Percentiles rank a stretch among this genome's conserved stretches.
These are phyloP conservation scores for Entosphenus tridentatus DNA, from an alignment of 2,113 vertebrate species.

Conservation along the genomic window DNA sequence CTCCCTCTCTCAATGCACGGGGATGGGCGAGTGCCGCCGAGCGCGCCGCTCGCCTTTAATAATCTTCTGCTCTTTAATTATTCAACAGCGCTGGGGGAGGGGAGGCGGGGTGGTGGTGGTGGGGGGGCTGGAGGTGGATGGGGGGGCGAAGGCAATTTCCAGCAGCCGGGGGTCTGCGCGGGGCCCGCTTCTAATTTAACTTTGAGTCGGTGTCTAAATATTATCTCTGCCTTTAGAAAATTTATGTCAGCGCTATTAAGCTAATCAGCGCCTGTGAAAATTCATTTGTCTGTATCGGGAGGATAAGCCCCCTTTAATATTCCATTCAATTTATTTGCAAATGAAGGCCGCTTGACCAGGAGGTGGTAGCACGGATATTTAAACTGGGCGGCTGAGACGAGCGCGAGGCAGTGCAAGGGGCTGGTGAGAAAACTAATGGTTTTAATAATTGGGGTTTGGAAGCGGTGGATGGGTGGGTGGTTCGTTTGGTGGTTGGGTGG, in stretches of 20 bases:
- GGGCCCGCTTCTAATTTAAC: conserved; percentile 1
- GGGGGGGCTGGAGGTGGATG: not conserved
- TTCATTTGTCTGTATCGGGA: conserved; percentile 6
- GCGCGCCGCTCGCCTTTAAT: no score
- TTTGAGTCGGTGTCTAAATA: conserved; percentile 4
- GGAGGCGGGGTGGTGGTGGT: no score
- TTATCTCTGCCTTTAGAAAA: conserved; percentile 4
- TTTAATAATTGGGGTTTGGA: conserved; percentile 97
- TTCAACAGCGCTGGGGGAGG: no score
- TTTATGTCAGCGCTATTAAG: conserved; percentile 6
- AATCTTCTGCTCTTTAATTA: no score
- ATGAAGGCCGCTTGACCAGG: conserved; percentile 82
- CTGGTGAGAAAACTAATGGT: conserved; percentile 61
- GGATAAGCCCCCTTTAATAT: conserved; percentile 17
- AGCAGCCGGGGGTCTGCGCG: not conserved
- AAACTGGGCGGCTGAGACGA: conserved; percentile 52
- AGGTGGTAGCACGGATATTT: conserved; percentile 47
- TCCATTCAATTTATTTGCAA: conserved; percentile 99
- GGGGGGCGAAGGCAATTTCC: conserved; percentile 1
- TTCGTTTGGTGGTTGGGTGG: conserved; percentile 12
- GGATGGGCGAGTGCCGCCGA: no score
- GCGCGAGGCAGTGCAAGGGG: not conserved
- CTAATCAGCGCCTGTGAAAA: conserved; percentile 4
- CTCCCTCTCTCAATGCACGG: no score
- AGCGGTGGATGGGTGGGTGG: conserved; percentile 19